phyloP scores from a whole-genome alignment of 1,140 invertebrate species.

The Stegodyphus dumicola region DNA sequence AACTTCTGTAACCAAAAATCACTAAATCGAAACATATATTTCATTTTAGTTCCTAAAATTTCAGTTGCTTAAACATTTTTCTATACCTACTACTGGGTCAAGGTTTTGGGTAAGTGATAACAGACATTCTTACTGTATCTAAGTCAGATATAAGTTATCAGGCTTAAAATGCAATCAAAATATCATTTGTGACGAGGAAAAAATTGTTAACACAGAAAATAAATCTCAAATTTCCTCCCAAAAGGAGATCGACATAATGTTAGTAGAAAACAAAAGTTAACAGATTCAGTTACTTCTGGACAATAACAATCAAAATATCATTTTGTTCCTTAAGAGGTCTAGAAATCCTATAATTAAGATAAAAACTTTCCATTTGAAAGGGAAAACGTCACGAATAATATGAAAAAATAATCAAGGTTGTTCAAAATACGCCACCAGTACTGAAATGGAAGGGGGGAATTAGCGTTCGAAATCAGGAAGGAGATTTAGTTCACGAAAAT shows the following conservation, averaged over 20 bases:
- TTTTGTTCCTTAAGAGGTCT: constrained; percentile 41
- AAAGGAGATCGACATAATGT: too few species aligned
- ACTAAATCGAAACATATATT: too few species aligned
- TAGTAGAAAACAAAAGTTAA: neutral
- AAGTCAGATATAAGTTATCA: too few species aligned
- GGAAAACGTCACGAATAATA: neutral
- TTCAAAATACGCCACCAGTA: neutral
- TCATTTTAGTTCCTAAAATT: too few species aligned
- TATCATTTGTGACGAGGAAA: constrained; percentile 21
- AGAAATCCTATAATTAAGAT: constrained; percentile 45
- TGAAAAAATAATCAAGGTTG: constrained; percentile 38
- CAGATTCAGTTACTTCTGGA: neutral
- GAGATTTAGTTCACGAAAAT: constrained; percentile 55
- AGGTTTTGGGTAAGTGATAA: too few species aligned
- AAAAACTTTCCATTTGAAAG: constrained; percentile 25
- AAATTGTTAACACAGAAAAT: too few species aligned
- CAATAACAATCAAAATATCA: constrained; percentile 46
- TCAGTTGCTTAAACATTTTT: too few species aligned
- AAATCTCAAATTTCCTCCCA: too few species aligned
- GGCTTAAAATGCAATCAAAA: constrained; percentile 18
- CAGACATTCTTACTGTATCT: too few species aligned
- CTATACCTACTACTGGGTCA: too few species aligned
- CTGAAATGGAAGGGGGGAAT: constrained; percentile 14
- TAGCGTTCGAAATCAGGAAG: constrained; percentile 21
- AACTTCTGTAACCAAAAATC: too few species aligned